A percentile compares a stretch with the other conserved stretches of the same genome.
Evolutionary conservation across 2,888 invertebrate species (phyloP).

Genomic region (Hololepta plana): DNA sequence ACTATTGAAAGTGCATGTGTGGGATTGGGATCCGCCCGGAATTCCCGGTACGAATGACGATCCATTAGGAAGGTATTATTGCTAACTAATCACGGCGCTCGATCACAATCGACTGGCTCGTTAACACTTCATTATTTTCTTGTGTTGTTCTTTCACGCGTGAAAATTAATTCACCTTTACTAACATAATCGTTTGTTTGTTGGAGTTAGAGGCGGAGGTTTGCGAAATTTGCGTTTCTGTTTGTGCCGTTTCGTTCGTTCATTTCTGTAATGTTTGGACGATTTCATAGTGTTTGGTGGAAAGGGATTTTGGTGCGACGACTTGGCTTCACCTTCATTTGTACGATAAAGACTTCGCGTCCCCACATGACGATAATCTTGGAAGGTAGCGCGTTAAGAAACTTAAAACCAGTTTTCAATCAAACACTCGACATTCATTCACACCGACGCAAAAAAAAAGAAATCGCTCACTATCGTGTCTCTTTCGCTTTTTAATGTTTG

Average conservation of each 20-base stretch:
- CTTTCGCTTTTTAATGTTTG: too few relatives aligned
- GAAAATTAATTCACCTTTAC: too few relatives aligned
- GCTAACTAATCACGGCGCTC: too few relatives aligned
- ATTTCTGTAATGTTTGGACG: constrained; percentile 25
- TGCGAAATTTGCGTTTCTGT: constrained; percentile 17
- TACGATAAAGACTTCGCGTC: constrained; percentile 87
- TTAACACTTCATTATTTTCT: too few relatives aligned
- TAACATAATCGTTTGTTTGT: too few relatives aligned
- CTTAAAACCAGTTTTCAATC: too few relatives aligned
- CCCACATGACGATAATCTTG: constrained; percentile 80
- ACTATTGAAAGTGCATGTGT: constrained; percentile 53
- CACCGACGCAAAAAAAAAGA: too few relatives aligned
- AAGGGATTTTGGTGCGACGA: constrained; percentile 21
- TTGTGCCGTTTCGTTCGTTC: constrained; percentile 7
- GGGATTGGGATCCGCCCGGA: constrained; percentile 72
- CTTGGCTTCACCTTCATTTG: constrained; percentile 45
- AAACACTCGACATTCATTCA: too few relatives aligned
- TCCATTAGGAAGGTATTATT: constrained; percentile 57
- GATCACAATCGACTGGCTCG: too few relatives aligned
- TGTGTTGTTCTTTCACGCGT: too few relatives aligned
- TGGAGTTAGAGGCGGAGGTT: too few relatives aligned
- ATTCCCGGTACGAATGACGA: constrained; percentile 65
- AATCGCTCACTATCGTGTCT: too few relatives aligned
- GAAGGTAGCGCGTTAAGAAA: constrained; percentile 64
- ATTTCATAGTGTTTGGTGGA: constrained; percentile 39